Base-by-base conservation (phyloP, 2,888 invertebrate species). In the Chrysotoxum bicinctum region DNA sequence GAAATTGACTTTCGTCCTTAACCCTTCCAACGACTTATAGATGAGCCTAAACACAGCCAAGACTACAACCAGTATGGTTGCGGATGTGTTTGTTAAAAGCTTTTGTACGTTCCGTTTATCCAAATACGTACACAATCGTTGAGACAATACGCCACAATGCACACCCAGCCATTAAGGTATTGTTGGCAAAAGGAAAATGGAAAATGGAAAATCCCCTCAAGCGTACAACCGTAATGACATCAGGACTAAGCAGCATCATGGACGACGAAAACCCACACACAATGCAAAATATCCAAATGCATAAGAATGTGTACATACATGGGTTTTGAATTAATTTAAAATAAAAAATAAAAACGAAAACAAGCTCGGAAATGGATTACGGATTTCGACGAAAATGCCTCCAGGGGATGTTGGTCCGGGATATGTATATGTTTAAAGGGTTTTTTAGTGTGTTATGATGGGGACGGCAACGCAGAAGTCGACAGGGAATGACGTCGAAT, bases 161-260 rank as follows among this genome's bases (percentile, higher is more conserved):
- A 73, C 81, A 81, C 73, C 73, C 62, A 62, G 23, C 85, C 85
- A 85, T 85, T 85, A 85, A 69, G 73, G 54, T 48, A 85, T 85
- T 76, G 76, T 81, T 69, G 68, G 81, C 62, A 85, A 76, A 77
- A 58, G 72, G 62, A 69, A 85, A 81, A 81, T 81, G 72, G 62
- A 69, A 85, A 81, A 81, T 81, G 76, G 81, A 76, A 81, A 77
- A 81, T 77, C 64, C 85, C 85, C 73, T 81, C 40, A 30, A 85
- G 85, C 85, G 81, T 81, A 81, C 81, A 85, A 81, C 73, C 81
- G 85, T 85, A 85, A 81, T 77, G 81, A 85, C 81, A 85, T 85
- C 85, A 85, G 68, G 68, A 85, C 81, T 62, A 68, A 85, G 68
- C 69, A n/a, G n/a, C n/a, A n/a, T n/a, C n/a, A 81, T 77, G 72